Base-by-base conservation (phyloP, 2,888 invertebrate species). In the Melanotus villosus region DNA sequence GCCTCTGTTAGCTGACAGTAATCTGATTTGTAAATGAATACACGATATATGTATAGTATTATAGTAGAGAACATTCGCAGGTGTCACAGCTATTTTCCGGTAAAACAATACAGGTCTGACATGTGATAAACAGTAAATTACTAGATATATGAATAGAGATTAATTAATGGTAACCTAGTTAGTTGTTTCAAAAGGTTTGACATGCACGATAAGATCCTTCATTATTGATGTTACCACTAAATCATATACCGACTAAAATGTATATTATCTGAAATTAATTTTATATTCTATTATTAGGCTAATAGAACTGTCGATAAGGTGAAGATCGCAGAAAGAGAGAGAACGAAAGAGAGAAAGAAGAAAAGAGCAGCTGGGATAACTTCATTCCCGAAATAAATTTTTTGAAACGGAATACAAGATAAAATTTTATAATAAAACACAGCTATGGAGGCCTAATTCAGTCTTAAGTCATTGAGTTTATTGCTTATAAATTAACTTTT, bases 51-150 rank as follows among this genome's bases (percentile, higher is more conserved):
- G n/a, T n/a, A n/a, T 3, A 7, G 26, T 21, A 38, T 56, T 56
- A 18, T 52, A 18, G n/a, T 7, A 18, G 1, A 2, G 16, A 18
- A 38, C 21, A 56, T 38, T 36, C 38, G n/a, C 56, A 56, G 56
- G 56, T 56, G 38, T 38, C 38, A 38, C 21, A 21, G 36, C 38
- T 32, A 12, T 6, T 36, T 56, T 56, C 36, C 38, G 9, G 12
- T 38, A 19, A 19, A 36, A 56, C 36, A 56, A 56, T 38, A 38
- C 14, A 38, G 56, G 21, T n/a, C 12, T 19, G 56, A 56, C 56
- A 56, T 38, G 56, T 56, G 56, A 56, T 19, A 56, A 34, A 56
- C 56, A 18, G n/a, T 56, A 38, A 38, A 36, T 23, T 56, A 56
- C 23, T n/a, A 23, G 26, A 26, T 26, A 26, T 26, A 38, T 38